Evolutionary conservation across 1,140 invertebrate genomes (phyloP).

Genomic region (Wasmannia auropunctata): DNA sequence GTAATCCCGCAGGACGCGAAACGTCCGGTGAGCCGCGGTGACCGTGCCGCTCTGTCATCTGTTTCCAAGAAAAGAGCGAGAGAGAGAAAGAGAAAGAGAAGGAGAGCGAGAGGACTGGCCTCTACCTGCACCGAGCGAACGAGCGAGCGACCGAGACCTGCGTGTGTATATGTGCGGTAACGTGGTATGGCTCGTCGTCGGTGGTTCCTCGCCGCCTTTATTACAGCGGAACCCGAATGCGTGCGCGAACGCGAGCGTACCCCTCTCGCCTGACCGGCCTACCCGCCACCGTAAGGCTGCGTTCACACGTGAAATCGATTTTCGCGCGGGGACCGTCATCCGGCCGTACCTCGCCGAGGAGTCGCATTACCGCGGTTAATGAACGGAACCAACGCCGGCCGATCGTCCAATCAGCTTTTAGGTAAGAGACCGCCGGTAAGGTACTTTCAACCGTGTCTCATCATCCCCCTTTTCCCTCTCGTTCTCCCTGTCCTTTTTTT

Average conservation of each 20-base stretch:
- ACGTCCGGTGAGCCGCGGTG: slow-evolving; percentile 47
- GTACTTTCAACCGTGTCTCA: not conserved
- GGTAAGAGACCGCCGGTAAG: slow-evolving; percentile 47
- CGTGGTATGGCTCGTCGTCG: slow-evolving; percentile 76
- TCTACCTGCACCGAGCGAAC: slow-evolving; percentile 15
- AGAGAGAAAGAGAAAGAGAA: slow-evolving; percentile 46
- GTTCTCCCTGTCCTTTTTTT: not conserved
- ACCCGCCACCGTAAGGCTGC: slow-evolving; percentile 73
- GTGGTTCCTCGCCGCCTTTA: slow-evolving; percentile 70
- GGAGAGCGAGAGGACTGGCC: slow-evolving; percentile 6
- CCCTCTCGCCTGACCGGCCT: slow-evolving; percentile 71
- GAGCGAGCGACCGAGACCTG: slow-evolving; percentile 32
- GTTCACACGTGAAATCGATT: slow-evolving; percentile 71
- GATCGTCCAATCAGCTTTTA: slow-evolving; percentile 72
- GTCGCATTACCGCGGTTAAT: slow-evolving; percentile 66
- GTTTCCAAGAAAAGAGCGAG: slow-evolving; percentile 74
- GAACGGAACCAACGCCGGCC: slow-evolving; percentile 61
- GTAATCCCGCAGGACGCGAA: slow-evolving; percentile 36
- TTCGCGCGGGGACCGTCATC: slow-evolving; percentile 51
- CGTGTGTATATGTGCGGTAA: slow-evolving; percentile 18
- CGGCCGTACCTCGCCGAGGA: slow-evolving; percentile 51
- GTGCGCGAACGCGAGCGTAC: slow-evolving; percentile 80
- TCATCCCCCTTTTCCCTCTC: not conserved
- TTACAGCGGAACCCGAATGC: slow-evolving; percentile 76
- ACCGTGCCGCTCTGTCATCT: slow-evolving; percentile 73